Conservation (phyloP, 2,888 invertebrate genomes). For the Dendrolimus houi region DNA sequence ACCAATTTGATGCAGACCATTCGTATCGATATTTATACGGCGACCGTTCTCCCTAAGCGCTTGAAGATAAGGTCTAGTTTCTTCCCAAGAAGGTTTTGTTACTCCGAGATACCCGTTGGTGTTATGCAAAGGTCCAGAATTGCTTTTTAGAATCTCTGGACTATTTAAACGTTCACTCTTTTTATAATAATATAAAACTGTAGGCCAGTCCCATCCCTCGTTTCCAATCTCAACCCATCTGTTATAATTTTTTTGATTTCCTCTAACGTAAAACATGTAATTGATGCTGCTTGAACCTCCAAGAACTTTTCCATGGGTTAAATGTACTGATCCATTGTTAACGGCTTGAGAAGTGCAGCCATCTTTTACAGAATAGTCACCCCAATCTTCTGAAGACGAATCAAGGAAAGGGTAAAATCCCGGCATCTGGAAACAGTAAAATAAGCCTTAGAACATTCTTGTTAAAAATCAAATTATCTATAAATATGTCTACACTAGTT, state of each 20-base stretch:
- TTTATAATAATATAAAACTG: constrained; percentile 11
- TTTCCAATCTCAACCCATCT: constrained; percentile 74
- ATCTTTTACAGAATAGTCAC: constrained; percentile 18
- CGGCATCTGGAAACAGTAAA: constrained; percentile 19
- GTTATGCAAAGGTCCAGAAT: constrained; percentile 36
- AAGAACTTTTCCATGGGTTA: constrained; percentile 77
- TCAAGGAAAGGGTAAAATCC: constrained; percentile 19
- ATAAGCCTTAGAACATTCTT: too few species aligned
- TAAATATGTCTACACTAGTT: too few species aligned
- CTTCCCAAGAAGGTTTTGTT: constrained; percentile 29
- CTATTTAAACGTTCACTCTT: constrained; percentile 22
- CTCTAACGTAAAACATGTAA: constrained; percentile 79
- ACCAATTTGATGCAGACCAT: constrained; percentile 24
- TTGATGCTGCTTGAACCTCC: constrained; percentile 81
- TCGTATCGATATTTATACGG: constrained; percentile 19
- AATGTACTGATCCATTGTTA: constrained; percentile 14
- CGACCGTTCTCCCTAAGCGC: constrained; percentile 16
- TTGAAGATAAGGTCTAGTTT: constrained; percentile 16
- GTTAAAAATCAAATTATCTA: too few species aligned
- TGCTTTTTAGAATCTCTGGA: constrained; percentile 16
- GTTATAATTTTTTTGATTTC: constrained; percentile 77
- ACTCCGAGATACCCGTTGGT: constrained; percentile 29
- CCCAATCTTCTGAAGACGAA: constrained; percentile 20
- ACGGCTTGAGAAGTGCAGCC: constrained; percentile 20
- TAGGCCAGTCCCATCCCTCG: constrained; percentile 34